phyloP scores from a whole-genome alignment of 2,113 vertebrate species.

The Eulacestoma nigropectus region DNA sequence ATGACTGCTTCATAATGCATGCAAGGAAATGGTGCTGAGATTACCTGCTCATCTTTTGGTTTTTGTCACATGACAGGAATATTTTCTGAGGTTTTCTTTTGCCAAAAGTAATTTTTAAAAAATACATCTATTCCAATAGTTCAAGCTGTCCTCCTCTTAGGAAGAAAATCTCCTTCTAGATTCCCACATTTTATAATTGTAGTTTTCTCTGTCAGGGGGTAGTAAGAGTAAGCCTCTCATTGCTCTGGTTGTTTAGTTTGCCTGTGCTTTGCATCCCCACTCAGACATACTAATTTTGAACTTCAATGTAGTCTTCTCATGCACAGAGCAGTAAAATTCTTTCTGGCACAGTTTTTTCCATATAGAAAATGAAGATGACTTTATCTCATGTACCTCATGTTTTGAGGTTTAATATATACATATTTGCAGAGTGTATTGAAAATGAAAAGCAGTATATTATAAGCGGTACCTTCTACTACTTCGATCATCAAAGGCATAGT shows the following conservation, averaged over 20 bases:
- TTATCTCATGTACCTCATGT: background rate
- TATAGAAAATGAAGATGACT: background rate
- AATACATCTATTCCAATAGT: background rate
- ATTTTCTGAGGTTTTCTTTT: background rate
- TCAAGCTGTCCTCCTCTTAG: background rate
- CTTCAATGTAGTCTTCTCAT: background rate
- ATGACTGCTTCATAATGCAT: background rate
- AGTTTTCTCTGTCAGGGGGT: background rate
- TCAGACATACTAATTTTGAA: background rate
- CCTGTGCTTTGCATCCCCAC: background rate
- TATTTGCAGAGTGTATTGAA: background rate
- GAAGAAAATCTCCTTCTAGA: background rate
- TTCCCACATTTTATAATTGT: background rate
- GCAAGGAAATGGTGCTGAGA: background rate
- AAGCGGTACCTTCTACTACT: background rate
- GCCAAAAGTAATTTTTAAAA: accelerated
- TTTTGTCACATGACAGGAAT: background rate
- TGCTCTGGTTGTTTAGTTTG: background rate
- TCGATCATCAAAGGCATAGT: background rate
- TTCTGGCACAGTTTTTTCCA: background rate
- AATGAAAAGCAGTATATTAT: background rate
- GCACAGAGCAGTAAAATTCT: background rate
- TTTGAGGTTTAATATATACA: background rate
- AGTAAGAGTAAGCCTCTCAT: background rate
- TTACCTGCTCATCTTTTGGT: background rate